Evolutionary conservation across 1,140 invertebrate species (phyloP).

Genomic region (Drosophila miranda): DNA sequence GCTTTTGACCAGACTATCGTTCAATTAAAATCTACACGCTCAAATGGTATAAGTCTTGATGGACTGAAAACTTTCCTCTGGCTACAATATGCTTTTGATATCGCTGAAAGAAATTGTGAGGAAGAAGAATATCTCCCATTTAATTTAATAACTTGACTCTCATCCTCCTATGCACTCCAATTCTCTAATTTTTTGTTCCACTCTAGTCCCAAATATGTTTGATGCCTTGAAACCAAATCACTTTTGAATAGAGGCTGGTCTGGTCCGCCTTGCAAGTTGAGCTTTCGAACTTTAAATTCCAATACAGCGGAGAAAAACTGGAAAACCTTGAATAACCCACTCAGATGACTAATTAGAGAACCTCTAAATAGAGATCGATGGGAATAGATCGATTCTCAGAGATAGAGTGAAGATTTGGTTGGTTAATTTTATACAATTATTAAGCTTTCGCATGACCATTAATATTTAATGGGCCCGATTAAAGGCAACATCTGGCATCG

Average conservation of each 20-base stretch:
- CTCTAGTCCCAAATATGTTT: slow-evolving; percentile 3
- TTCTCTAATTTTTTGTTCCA: too few relatives aligned
- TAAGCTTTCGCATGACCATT: slow-evolving; percentile 42
- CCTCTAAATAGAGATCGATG: slow-evolving; percentile 17
- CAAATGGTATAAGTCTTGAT: slow-evolving; percentile 12
- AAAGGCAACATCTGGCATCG: slow-evolving; percentile 33
- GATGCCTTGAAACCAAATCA: slow-evolving; percentile 1
- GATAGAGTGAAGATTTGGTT: slow-evolving; percentile 17
- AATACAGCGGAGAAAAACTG: slow-evolving; percentile 36
- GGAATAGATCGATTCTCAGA: slow-evolving; percentile 28
- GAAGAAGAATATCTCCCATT: too few relatives aligned
- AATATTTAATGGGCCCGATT: slow-evolving; percentile 42
- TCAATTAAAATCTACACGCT: slow-evolving; percentile 59
- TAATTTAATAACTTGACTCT: too few relatives aligned
- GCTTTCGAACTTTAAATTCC: slow-evolving; percentile 64
- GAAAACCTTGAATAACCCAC: slow-evolving; percentile 47
- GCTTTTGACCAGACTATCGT: slow-evolving; percentile 45
- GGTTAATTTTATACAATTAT: slow-evolving; percentile 56
- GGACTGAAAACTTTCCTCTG: neutral
- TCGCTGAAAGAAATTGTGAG: too few relatives aligned
- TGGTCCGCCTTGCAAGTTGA: slow-evolving; percentile 46
- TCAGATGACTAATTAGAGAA: slow-evolving; percentile 72
- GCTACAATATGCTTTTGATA: too few relatives aligned
- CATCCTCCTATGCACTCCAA: too few relatives aligned
- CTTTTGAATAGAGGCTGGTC: slow-evolving; percentile 11